These are phyloP conservation scores for Arctopsyche grandis DNA, from an alignment of 1,140 invertebrate species.

Conservation along the genomic window DNA sequence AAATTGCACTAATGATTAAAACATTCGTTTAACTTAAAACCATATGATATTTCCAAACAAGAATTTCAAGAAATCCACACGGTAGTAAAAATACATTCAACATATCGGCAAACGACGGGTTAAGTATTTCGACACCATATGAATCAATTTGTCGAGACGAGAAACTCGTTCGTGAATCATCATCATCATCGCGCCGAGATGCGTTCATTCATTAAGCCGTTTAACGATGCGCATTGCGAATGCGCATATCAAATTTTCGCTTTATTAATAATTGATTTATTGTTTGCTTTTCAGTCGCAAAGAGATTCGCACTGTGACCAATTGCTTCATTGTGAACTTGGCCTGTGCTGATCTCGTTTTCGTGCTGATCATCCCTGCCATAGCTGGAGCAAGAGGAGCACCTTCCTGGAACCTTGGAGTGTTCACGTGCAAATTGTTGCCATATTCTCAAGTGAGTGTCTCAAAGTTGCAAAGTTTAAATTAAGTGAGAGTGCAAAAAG, in stretches of 20 bases:
- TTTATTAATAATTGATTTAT: neutral
- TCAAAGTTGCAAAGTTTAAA: neutral
- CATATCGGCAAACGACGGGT: too few relatives aligned
- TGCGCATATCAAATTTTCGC: too few relatives aligned
- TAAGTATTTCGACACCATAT: too few relatives aligned
- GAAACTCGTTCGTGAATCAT: too few relatives aligned
- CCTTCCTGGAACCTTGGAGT: constrained; percentile 68
- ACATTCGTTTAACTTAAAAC: too few relatives aligned
- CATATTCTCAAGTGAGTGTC: constrained; percentile 68
- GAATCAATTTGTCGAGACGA: too few relatives aligned
- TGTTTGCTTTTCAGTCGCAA: constrained; percentile 34
- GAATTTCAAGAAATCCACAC: too few relatives aligned
- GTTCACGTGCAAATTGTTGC: constrained; percentile 66
- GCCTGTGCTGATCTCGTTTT: constrained; percentile 74
- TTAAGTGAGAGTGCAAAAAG: neutral
- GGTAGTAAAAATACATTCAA: too few relatives aligned
- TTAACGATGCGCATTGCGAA: too few relatives aligned
- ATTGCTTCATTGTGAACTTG: constrained; percentile 79
- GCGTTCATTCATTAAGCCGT: too few relatives aligned
- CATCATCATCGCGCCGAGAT: too few relatives aligned
- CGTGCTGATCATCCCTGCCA: constrained; percentile 66
- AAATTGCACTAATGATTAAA: neutral
- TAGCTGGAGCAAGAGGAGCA: constrained; percentile 66
- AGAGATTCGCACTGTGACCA: constrained; percentile 79
- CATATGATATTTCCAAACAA: too few relatives aligned